A percentile compares a stretch with the other conserved stretches of the same genome.
These are phyloP conservation scores for Marmota flaviventris DNA, from an alignment of 2,113 vertebrate genomes.

Conservation along the genomic window DNA sequence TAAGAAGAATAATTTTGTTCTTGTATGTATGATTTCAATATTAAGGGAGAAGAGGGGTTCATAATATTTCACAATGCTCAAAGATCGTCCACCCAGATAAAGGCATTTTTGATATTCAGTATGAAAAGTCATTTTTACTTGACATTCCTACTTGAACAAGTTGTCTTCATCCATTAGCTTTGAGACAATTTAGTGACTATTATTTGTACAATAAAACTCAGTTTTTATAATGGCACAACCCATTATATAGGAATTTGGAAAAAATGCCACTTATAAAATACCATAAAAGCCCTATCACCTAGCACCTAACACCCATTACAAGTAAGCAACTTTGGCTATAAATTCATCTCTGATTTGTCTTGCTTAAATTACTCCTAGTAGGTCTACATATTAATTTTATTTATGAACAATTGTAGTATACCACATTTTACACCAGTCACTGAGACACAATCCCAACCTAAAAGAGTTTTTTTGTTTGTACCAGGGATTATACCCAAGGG, in stretches of 20 bases:
- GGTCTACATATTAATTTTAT: not conserved
- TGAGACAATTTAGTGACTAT: not conserved
- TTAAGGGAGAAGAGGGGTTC: not conserved
- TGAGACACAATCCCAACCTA: not conserved
- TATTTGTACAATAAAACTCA: not conserved
- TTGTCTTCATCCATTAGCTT: slow-evolving; percentile 42
- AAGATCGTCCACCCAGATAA: not conserved
- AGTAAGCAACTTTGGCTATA: not conserved
- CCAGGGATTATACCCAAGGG: too few species aligned
- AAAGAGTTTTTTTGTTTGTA: not conserved
- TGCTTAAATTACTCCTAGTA: not conserved
- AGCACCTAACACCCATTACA: not conserved
- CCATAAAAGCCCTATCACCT: not conserved
- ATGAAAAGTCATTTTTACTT: slow-evolving; percentile 1
- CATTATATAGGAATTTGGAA: not conserved
- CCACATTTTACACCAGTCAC: not conserved
- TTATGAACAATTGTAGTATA: not conserved
- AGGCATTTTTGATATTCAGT: slow-evolving; percentile 13
- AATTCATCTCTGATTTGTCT: not conserved
- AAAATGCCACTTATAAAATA: not conserved
- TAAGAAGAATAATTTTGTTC: slow-evolving; percentile 28
- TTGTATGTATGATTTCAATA: not conserved
- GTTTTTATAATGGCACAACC: not conserved
- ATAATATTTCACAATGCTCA: not conserved
- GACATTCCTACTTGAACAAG: not conserved